These are phyloP conservation scores for Motacilla alba DNA, from an alignment of 2,113 vertebrate genomes.

Conservation along the genomic window DNA sequence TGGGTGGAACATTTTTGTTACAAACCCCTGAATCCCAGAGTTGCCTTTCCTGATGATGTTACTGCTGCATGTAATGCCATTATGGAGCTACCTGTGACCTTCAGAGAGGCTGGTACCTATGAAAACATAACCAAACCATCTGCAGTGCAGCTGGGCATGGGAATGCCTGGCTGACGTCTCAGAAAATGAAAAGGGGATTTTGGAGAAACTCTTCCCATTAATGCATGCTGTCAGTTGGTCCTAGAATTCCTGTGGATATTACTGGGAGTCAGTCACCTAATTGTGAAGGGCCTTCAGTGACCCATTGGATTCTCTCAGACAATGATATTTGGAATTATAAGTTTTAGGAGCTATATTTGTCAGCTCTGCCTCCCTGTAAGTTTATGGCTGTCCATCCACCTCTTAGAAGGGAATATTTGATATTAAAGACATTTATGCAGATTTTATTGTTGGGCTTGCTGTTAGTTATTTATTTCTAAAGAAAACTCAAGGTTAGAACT, in stretches of 20 bases:
- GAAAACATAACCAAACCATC: not conserved
- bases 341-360: not conserved
- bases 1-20: not conserved
- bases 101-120: not conserved
- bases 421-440: not conserved
- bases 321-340: not conserved
- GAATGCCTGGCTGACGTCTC: not conserved
- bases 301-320: not conserved
- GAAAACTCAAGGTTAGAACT: conserved; percentile 59
- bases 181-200: conserved; percentile 50
- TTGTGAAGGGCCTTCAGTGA: conserved; percentile 34
- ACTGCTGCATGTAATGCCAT: not conserved
- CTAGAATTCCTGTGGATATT: conserved; percentile 55
- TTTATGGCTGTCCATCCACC: not conserved
- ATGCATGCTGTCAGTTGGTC: not conserved
- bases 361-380: not conserved
- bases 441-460: conserved; percentile 37
- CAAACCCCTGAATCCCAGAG: not conserved
- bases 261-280: conserved; percentile 8
- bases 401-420: not conserved
- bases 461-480: conserved; percentile 40
- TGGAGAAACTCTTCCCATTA: conserved; percentile 44
- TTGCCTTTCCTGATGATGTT: not conserved
- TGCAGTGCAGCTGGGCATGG: conserved; percentile 23
- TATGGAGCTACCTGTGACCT: not conserved